phyloP scores from a whole-genome alignment of 2,888 invertebrate genomes.

The Hermaeophaga mercurialis region DNA sequence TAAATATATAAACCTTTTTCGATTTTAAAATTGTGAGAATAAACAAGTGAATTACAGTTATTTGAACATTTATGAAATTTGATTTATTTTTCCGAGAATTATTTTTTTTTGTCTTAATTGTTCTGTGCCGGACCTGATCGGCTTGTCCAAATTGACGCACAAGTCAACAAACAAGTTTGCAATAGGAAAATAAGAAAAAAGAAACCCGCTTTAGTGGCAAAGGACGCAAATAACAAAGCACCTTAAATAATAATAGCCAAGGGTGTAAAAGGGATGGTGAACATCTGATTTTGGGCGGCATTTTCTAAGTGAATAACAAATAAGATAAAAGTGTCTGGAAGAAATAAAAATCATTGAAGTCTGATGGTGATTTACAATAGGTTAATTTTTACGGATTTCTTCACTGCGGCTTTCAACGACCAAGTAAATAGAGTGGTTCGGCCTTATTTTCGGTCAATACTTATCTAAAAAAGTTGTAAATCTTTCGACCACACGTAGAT shows the following conservation, averaged over 20 bases:
- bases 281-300: conserved; percentile 23
- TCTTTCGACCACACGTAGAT: no score
- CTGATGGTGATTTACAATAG: conserved; percentile 16
- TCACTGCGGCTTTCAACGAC: neutral
- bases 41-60: no score
- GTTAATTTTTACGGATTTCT: conserved; percentile 11
- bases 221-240: conserved; percentile 9
- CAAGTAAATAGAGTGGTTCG: neutral
- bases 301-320: conserved; percentile 25
- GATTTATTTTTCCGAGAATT: no score
- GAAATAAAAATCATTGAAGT: neutral
- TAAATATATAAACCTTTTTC: no score
- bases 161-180: conserved; percentile 28
- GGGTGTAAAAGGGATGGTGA: conserved; percentile 20
- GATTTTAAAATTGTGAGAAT: no score
- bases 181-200: conserved; percentile 11
- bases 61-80: no score
- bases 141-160: conserved; percentile 24
- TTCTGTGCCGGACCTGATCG: conserved; percentile 18
- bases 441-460: neutral
- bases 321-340: conserved; percentile 14
- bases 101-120: no score
- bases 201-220: conserved; percentile 18
- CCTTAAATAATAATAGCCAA: conserved; percentile 17
- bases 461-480: neutral